Evolutionary conservation across 2,797 vertebrate species (phyloP).

Genomic region (Anguilla pacifica): DNA sequence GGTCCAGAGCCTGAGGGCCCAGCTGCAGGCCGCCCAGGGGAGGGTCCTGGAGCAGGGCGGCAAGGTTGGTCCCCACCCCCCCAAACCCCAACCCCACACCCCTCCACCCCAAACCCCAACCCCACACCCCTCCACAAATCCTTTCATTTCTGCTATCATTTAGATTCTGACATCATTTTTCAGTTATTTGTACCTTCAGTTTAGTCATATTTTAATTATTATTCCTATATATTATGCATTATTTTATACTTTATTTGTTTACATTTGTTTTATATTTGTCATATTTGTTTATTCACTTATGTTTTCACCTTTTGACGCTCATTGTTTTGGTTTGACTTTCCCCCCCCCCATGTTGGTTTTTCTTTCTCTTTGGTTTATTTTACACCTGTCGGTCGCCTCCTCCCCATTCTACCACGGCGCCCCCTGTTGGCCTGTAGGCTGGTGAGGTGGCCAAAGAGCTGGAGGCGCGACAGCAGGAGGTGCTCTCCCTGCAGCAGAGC

Average conservation of each 20-base stretch:
- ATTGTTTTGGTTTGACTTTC: conserved; percentile 46
- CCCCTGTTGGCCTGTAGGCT: conserved; percentile 67
- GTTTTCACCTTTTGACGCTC: conserved; percentile 50
- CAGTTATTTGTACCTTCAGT: not conserved
- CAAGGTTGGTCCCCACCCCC: conserved; percentile 78
- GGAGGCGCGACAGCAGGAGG: conserved; percentile 78
- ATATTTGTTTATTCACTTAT: conserved; percentile 23
- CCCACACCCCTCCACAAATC: not conserved
- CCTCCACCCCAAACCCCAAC: conserved; percentile 41
- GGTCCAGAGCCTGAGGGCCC: conserved; percentile 75
- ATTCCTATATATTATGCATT: conserved; percentile 39
- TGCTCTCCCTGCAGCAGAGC: conserved; percentile 77
- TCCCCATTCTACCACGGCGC: conserved; percentile 23
- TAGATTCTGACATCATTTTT: not conserved
- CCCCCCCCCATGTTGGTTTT: conserved; percentile 51
- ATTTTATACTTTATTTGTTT: not conserved
- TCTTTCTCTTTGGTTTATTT: conserved; percentile 18
- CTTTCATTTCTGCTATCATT: not conserved
- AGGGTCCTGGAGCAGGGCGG: conserved; percentile 73
- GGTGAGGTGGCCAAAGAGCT: conserved; percentile 78
- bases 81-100: conserved; percentile 48
- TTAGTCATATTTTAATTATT: not conserved
- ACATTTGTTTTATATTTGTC: not conserved
- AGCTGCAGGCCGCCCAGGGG: conserved; percentile 76
- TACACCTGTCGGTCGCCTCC: not conserved